A percentile compares a stretch with the other conserved stretches of the same genome.
phyloP scores from a whole-genome alignment of 2,888 invertebrate species.

The Hipparchia sbordonii region DNA sequence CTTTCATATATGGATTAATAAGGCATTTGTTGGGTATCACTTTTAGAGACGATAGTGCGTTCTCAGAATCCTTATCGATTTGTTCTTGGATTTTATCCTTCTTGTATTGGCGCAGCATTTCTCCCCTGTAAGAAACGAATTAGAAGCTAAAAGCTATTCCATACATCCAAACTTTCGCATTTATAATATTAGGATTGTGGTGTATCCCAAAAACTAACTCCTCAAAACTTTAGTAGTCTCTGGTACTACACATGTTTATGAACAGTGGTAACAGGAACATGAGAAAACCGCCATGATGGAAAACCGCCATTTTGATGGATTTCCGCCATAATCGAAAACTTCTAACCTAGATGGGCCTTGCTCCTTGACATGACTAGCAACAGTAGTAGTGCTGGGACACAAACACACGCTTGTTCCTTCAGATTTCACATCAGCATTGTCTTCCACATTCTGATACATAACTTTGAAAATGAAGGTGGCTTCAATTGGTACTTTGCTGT shows the following conservation, averaged over 20 bases:
- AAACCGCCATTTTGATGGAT: not conserved
- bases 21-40: constrained; percentile 65
- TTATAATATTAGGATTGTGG: too few relatives aligned
- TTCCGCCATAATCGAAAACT: not conserved
- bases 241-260: not conserved
- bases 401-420: constrained; percentile 71
- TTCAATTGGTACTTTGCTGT: constrained; percentile 80
- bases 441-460: constrained; percentile 65
- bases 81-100: constrained; percentile 63
- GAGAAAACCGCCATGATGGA: not conserved
- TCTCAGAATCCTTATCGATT: constrained; percentile 65
- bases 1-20: constrained; percentile 66
- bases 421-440: constrained; percentile 52
- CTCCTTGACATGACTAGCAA: not conserved
- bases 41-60: constrained; percentile 68
- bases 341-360: constrained; percentile 60
- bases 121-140: constrained; percentile 51
- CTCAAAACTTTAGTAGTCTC: too few relatives aligned
- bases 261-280: not conserved
- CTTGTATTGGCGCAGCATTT: constrained; percentile 66
- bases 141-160: not conserved
- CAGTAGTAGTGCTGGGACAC: constrained; percentile 47
- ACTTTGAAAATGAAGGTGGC: constrained; percentile 78
- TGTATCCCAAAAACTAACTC: too few relatives aligned
- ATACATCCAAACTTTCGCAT: too few relatives aligned